Evolutionary conservation across 2,888 invertebrate species (phyloP).

Genomic region (Drosophila incognita): DNA sequence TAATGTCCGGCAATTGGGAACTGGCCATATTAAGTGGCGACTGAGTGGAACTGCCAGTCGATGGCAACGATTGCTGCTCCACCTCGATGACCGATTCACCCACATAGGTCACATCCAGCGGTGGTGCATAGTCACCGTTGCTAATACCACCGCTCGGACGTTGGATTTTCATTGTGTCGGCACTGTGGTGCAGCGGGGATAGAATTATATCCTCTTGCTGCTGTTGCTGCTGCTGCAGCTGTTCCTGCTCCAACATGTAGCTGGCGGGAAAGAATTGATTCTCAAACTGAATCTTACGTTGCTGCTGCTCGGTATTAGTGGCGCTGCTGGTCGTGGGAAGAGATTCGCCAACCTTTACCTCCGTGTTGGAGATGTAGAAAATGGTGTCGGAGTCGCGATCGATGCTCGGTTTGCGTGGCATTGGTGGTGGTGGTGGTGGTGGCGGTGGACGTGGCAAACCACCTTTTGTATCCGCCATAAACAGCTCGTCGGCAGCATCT

Average conservation of each 20-base stretch:
- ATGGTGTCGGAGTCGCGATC: constrained; percentile 85
- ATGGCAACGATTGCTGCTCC: constrained; percentile 75
- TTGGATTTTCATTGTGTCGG: constrained; percentile 83
- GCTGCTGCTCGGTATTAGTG: constrained; percentile 46
- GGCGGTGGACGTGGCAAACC: constrained; percentile 54
- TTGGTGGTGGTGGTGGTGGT: constrained; percentile 74
- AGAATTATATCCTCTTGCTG: constrained; percentile 84
- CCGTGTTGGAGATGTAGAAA: constrained; percentile 85
- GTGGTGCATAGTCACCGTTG: constrained; percentile 68
- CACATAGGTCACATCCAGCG: constrained; percentile 84
- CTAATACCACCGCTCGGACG: constrained; percentile 40
- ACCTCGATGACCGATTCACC: constrained; percentile 85
- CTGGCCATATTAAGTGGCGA: constrained; percentile 23
- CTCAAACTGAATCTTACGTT: constrained; percentile 79
- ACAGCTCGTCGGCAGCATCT: constrained; percentile 79
- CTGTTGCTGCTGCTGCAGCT: constrained; percentile 42
- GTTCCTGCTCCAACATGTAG: constrained; percentile 68
- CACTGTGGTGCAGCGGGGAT: constrained; percentile 80
- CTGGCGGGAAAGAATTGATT: constrained; percentile 84
- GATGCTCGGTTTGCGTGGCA: constrained; percentile 67
- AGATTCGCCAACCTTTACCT: constrained; percentile 85
- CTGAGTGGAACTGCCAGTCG: constrained; percentile 50
- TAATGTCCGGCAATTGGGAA: constrained; percentile 76
- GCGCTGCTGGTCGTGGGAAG: constrained; percentile 70
- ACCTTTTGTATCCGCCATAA: constrained; percentile 74